Conservation (phyloP, 2,888 invertebrate species). For the Limnephilus rhombicus region DNA sequence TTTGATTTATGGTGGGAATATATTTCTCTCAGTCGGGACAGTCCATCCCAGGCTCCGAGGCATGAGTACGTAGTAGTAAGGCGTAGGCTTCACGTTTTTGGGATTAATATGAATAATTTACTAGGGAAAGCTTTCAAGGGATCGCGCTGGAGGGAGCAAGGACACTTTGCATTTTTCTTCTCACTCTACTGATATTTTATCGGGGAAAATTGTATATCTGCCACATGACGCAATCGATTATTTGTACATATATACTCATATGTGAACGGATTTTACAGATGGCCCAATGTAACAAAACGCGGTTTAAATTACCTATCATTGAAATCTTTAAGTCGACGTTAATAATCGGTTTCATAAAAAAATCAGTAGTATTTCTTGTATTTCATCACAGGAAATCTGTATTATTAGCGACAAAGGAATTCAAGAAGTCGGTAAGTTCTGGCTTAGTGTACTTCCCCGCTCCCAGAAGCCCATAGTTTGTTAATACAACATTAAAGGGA, state of each 20-base stretch:
- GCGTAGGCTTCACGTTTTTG: slow-evolving; percentile 42
- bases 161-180: slow-evolving; percentile 29
- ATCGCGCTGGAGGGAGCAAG: slow-evolving; percentile 26
- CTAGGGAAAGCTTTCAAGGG: slow-evolving; percentile 47
- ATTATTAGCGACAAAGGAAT: too few relatives aligned
- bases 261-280: background rate
- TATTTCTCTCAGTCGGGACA: slow-evolving; percentile 7
- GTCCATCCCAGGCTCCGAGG: slow-evolving; percentile 10
- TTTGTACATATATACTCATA: background rate
- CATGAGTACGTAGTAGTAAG: background rate
- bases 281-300: too few relatives aligned
- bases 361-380: too few relatives aligned
- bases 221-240: slow-evolving; percentile 27
- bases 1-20: slow-evolving; percentile 10
- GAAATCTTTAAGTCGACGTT: too few relatives aligned
- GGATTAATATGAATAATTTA: slow-evolving; percentile 54
- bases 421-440: too few relatives aligned
- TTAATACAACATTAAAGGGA: too few relatives aligned
- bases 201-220: slow-evolving; percentile 7
- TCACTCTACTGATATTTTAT: slow-evolving; percentile 37
- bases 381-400: too few relatives aligned
- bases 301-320: too few relatives aligned
- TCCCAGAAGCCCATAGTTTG: too few relatives aligned
- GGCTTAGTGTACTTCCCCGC: too few relatives aligned
- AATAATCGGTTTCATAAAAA: too few relatives aligned